These are phyloP conservation scores for Chelidonichthys spinosus DNA, from an alignment of 2,797 vertebrate genomes.

Conservation along the genomic window DNA sequence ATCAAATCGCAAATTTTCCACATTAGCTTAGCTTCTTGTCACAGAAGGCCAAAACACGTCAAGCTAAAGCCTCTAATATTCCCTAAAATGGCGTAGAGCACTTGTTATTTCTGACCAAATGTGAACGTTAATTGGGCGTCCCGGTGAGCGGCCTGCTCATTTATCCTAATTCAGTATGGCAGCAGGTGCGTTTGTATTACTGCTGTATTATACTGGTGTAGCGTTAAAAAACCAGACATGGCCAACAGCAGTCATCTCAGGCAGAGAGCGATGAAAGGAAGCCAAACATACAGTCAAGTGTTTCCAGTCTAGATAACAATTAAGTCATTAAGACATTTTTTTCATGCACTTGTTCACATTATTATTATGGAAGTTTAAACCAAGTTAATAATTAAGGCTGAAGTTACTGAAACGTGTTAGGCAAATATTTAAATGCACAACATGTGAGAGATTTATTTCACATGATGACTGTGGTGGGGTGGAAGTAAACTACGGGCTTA, in stretches of 20 bases:
- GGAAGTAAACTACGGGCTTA: constrained; percentile 30
- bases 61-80: constrained; percentile 46
- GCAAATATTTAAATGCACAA: not conserved
- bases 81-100: constrained; percentile 70
- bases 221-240: not conserved
- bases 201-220: constrained; percentile 15
- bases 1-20: not conserved
- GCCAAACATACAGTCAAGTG: not conserved
- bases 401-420: not conserved
- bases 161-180: constrained; percentile 16
- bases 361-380: not conserved
- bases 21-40: constrained; percentile 17
- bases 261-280: not conserved
- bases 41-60: constrained; percentile 50
- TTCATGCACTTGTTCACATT: not conserved
- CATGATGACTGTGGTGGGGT: not conserved
- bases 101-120: constrained; percentile 30
- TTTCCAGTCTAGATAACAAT: not conserved
- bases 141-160: constrained; percentile 35
- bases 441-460: not conserved
- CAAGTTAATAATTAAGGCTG: not conserved
- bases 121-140: not conserved
- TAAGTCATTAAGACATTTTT: not conserved
- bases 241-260: not conserved
- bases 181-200: constrained; percentile 43